Evolutionary conservation across 2,113 vertebrate species (phyloP).

Genomic region (Echinops telfairi): DNA sequence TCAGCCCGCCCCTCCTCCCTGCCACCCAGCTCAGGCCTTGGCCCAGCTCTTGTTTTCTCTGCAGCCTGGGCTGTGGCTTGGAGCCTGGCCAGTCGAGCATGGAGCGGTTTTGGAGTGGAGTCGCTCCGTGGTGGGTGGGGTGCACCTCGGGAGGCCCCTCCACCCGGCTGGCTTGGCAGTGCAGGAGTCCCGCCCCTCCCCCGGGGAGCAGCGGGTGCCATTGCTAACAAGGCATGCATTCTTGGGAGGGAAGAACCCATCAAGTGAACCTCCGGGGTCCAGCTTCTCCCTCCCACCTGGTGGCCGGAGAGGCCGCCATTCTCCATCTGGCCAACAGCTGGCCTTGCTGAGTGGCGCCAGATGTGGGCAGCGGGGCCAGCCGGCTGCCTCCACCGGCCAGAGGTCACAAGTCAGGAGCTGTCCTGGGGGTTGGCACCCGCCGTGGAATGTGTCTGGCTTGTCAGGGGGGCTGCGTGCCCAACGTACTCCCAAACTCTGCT

Average conservation of each 20-base stretch:
- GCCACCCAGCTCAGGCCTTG: neutral
- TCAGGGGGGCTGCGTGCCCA: neutral
- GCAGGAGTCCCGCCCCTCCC: neutral
- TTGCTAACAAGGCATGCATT: neutral
- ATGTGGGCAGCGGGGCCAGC: neutral
- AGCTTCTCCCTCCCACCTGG: constrained; percentile 4
- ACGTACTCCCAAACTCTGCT: neutral
- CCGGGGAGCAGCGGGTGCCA: accelerated
- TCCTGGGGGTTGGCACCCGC: neutral
- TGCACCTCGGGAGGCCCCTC: neutral
- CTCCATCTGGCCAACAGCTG: constrained; percentile 73
- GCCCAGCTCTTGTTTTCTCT: constrained; percentile 58
- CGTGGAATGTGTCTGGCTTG: constrained; percentile 7
- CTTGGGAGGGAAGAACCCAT: neutral
- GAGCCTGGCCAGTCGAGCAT: neutral
- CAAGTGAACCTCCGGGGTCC: no score
- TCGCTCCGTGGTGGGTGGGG: neutral
- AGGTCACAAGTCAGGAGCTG: neutral
- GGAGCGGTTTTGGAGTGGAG: constrained; percentile 24
- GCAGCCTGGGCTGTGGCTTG: constrained; percentile 55
- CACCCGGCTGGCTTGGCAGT: neutral
- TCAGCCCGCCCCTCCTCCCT: neutral
- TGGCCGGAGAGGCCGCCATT: neutral
- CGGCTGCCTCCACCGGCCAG: neutral
- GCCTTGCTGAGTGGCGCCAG: constrained; percentile 49